Base-by-base conservation (phyloP, 1,140 invertebrate species). In the Drosophila lini region DNA sequence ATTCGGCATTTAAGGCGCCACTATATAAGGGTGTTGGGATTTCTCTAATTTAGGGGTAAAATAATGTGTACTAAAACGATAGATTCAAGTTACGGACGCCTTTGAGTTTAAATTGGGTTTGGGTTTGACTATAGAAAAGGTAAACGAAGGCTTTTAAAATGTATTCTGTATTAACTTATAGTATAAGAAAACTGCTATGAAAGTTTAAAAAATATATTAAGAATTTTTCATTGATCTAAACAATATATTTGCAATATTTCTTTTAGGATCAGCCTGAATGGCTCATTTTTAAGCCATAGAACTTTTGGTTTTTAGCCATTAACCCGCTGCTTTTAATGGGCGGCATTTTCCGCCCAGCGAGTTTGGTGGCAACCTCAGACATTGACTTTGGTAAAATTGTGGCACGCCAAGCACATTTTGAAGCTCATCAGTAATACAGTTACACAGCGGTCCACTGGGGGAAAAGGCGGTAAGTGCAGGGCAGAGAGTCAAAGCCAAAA, bases 311-410 rank as follows among this genome's bases (percentile, higher is more conserved):
- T 50, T 48, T 22, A 41, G 52, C 31, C 13, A 40, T 59, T 59
- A 52, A 22, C 28, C 64, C 67, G 62, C 47, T 70, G 58, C 64
- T 41, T 60, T 45, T 69, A 53, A 48, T 16, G 19, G 61, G 50
- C 41, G 65, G 50, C 7, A 15, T 48, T 64, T 41, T 42, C 19
- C 60, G 22, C 45, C 45, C 38, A 67, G 31, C 25, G 10, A 41
- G 32, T 55, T 16, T 40, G 19, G 22, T 68, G 28, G 52, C 63
- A 77, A 69, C 83, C 82, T 76, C 75, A 82, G 83, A 79, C 82
- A 86, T 86, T 88, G 82, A 86, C 83, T 86, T 86, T 86, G 82
- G 75, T 68, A 42, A 76, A 88, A 86, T 67, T 88, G 82, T 78
- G 82, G 75, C 62, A 65, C 53, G 69, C 60, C 78, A 69, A 62